Evolutionary conservation across 2,797 vertebrate species (phyloP).

Genomic region (Synanceia verrucosa): DNA sequence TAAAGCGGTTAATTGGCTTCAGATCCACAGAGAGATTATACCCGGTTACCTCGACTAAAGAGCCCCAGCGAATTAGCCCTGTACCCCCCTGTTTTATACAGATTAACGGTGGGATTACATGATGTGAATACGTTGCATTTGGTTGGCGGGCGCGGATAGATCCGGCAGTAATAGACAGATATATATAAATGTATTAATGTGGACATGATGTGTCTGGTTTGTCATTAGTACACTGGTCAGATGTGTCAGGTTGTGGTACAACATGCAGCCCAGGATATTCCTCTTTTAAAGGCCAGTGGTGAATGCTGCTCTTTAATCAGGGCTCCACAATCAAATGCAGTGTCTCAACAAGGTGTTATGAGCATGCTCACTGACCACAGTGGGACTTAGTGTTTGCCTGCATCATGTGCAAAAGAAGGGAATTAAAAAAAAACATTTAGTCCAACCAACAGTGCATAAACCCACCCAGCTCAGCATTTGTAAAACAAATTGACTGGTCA

Average conservation of each 20-base stretch:
- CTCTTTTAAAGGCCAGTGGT: conserved; percentile 15
- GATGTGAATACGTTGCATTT: conserved; percentile 69
- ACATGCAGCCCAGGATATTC: conserved; percentile 1
- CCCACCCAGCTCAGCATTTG: conserved; percentile 24
- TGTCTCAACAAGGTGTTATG: conserved; percentile 46
- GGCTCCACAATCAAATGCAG: conserved; percentile 56
- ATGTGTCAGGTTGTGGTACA: conserved; percentile 21
- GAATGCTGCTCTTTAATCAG: conserved; percentile 40
- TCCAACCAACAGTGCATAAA: conserved; percentile 42
- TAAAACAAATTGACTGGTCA: conserved; percentile 9
- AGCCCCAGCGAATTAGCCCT: conserved; percentile 64
- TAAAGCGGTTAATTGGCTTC: conserved; percentile 52
- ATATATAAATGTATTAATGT: too few relatives aligned
- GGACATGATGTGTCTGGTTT: conserved; percentile 41
- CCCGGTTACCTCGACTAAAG: conserved; percentile 34
- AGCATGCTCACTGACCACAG: conserved; percentile 69
- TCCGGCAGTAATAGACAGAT: too few relatives aligned
- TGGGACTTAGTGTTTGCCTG: conserved; percentile 36
- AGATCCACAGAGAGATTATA: conserved; percentile 60
- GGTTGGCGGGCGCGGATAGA: conserved; percentile 56
- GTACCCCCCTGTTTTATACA: conserved; percentile 54
- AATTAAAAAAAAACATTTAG: conserved; percentile 15
- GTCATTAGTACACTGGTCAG: conserved; percentile 29
- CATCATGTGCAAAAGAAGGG: not conserved
- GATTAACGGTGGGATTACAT: conserved; percentile 78